These are phyloP conservation scores for Myiothlypis chrysogaster DNA, from an alignment of 2,797 vertebrate genomes.

Conservation along the genomic window DNA sequence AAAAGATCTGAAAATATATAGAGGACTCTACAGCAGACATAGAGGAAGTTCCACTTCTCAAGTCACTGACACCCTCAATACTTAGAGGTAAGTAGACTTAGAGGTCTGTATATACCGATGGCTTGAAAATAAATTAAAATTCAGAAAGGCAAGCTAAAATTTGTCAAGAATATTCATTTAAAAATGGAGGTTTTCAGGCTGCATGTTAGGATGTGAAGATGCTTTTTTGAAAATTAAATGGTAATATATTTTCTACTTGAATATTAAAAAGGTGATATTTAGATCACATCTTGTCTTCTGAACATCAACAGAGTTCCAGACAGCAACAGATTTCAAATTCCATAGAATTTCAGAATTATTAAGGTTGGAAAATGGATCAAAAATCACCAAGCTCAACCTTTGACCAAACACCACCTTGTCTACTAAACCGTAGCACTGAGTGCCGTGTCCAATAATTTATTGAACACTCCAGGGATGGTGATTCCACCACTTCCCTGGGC, in stretches of 20 bases:
- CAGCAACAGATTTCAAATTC: neutral
- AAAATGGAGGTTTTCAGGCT: neutral
- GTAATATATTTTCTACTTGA: neutral
- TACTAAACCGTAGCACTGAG: neutral
- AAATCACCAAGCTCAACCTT: neutral
- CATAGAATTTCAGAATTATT: neutral
- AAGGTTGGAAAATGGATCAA: neutral
- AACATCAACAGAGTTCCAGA: neutral
- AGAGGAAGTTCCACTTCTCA: neutral
- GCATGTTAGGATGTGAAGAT: neutral
- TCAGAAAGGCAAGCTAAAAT: neutral
- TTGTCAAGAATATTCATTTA: neutral
- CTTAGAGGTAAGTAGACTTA: neutral
- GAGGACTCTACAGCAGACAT: neutral
- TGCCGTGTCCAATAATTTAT: neutral
- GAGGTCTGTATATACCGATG: neutral
- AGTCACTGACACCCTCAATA: neutral
- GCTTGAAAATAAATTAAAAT: neutral
- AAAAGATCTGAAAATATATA: neutral
- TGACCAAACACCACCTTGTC: neutral
- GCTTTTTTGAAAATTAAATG: neutral
- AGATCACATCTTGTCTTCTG: neutral
- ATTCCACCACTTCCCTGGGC: neutral
- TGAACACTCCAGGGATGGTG: neutral
- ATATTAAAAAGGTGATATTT: neutral